Conservation (phyloP, 2,888 invertebrate species). For the Drosophila hamatofila region DNA sequence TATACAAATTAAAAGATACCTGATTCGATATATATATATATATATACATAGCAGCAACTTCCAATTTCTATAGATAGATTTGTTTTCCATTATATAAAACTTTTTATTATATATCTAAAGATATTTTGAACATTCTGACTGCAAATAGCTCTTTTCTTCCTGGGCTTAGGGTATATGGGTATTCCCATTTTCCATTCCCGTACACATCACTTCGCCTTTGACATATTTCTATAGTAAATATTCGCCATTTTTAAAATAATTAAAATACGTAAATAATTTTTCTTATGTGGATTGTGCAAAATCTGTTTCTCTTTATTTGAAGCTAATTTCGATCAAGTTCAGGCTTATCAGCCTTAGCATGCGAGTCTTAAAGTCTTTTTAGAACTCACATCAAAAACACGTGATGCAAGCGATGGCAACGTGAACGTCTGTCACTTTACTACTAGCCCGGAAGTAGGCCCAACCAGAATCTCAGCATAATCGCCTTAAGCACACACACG, state of each 20-base stretch:
- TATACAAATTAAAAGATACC: too few species aligned
- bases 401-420: conserved; percentile 39
- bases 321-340: conserved; percentile 11
- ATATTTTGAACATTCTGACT: too few species aligned
- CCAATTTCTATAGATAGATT: too few species aligned
- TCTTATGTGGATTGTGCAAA: conserved; percentile 9
- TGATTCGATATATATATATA: too few species aligned
- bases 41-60: too few species aligned
- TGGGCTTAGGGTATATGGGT: neutral
- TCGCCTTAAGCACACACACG: conserved; percentile 8
- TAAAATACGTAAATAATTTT: neutral
- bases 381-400: conserved; percentile 11
- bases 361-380: neutral
- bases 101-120: too few species aligned
- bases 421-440: conserved; percentile 13
- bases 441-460: conserved; percentile 33
- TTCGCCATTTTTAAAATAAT: neutral
- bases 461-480: conserved; percentile 31
- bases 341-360: conserved; percentile 16
- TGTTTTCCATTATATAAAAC: too few species aligned
- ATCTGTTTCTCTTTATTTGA: neutral
- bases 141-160: neutral
- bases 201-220: too few species aligned
- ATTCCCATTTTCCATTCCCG: too few species aligned
- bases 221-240: neutral